A percentile compares a stretch with the other conserved stretches of the same genome.
phyloP scores from a whole-genome alignment of 2,113 vertebrate species.

The Phoenicopterus ruber region DNA sequence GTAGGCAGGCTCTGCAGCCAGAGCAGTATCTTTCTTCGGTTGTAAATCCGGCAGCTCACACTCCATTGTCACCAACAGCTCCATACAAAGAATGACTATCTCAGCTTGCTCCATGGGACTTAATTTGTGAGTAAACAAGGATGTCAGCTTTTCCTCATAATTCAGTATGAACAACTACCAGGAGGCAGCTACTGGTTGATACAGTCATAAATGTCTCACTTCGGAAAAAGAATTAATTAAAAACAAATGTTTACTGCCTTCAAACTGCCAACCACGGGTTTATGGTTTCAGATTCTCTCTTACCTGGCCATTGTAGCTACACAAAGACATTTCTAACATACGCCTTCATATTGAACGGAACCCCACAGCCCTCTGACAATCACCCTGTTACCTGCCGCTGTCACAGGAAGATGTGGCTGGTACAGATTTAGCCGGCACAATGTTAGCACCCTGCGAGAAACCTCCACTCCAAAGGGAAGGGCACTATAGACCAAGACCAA shows the following conservation, averaged over 20 bases:
- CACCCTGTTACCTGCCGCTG: not conserved
- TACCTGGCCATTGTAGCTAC: not conserved
- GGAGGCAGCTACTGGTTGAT: not conserved
- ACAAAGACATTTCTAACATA: not conserved
- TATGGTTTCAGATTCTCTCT: not conserved
- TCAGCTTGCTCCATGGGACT: not conserved
- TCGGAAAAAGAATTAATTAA: not conserved
- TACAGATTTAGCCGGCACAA: not conserved
- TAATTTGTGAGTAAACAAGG: not conserved
- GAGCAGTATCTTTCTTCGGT: not conserved
- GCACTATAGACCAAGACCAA: not conserved
- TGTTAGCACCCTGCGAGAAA: not conserved
- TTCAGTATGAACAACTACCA: not conserved
- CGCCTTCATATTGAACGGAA: rapidly evolving
- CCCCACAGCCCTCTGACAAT: not conserved
- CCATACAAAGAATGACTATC: not conserved
- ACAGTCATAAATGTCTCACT: not conserved
- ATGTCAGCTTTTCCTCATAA: not conserved
- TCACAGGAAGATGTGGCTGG: not conserved
- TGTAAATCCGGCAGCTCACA: not conserved
- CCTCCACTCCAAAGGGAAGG: not conserved
- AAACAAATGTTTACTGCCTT: not conserved
- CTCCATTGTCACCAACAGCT: not conserved
- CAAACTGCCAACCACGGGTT: not conserved
- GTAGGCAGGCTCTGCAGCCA: not conserved